A percentile compares a stretch with the other conserved stretches of the same genome.
phyloP scores from a whole-genome alignment of 2,797 vertebrate genomes.

The Valencia hispanica region DNA sequence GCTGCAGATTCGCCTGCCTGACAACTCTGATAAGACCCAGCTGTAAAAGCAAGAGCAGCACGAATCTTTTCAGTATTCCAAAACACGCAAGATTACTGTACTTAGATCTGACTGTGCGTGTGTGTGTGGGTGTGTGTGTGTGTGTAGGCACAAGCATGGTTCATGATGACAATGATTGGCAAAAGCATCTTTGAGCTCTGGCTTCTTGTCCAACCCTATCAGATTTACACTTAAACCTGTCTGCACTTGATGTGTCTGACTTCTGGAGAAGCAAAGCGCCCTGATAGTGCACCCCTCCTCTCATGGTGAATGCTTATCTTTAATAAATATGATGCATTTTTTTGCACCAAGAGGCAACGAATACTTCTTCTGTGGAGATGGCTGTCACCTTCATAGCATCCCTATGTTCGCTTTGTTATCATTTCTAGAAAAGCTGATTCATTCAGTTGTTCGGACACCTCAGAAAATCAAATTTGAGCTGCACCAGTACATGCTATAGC shows the following conservation, averaged over 20 bases:
- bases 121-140: constrained; percentile 19
- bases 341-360: constrained; percentile 27
- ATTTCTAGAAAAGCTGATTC: constrained; percentile 45
- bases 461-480: constrained; percentile 14
- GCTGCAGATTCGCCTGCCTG: constrained; percentile 68
- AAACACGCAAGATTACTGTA: constrained; percentile 38
- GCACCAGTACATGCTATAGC: constrained; percentile 29
- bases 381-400: constrained; percentile 29
- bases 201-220: constrained; percentile 63
- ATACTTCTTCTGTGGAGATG: constrained; percentile 26
- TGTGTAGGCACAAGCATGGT: constrained; percentile 1
- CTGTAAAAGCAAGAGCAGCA: constrained; percentile 60
- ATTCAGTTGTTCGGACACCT: constrained; percentile 37
- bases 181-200: constrained; percentile 52
- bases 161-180: constrained; percentile 66
- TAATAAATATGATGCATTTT: constrained; percentile 57
- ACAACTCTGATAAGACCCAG: constrained; percentile 65
- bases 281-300: constrained; percentile 49
- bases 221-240: constrained; percentile 67
- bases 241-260: constrained; percentile 32
- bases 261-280: constrained; percentile 34
- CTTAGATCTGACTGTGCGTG: constrained; percentile 7
- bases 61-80: constrained; percentile 54
- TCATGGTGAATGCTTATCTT: constrained; percentile 43
- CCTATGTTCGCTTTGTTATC: constrained; percentile 41